phyloP scores from a whole-genome alignment of 2,113 vertebrate species.

The Ancistrus triradiatus region DNA sequence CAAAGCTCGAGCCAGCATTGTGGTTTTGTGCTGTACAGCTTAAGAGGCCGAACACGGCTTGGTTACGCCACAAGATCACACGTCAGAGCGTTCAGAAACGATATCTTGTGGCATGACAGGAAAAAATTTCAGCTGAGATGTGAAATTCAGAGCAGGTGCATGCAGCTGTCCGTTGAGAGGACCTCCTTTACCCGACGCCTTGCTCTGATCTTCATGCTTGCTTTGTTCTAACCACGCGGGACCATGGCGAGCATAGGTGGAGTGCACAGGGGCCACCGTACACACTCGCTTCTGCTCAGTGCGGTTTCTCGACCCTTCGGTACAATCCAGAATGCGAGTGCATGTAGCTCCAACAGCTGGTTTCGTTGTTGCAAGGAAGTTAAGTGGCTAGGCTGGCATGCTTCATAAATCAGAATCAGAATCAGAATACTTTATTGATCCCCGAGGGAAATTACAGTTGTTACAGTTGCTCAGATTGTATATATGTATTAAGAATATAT shows the following conservation, averaged over 20 bases:
- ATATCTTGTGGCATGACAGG: neutral
- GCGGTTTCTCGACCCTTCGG: conserved; percentile 15
- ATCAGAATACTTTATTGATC: no score
- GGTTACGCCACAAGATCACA: no score
- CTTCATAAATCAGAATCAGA: no score
- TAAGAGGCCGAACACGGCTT: no score
- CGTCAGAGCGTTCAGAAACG: neutral
- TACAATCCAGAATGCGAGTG: neutral
- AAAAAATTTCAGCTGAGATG: neutral
- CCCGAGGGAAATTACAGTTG: no score
- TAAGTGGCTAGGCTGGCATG: neutral
- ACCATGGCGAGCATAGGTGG: neutral
- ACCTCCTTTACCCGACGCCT: neutral
- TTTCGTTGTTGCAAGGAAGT: conserved; percentile 9
- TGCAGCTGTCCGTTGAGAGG: no score
- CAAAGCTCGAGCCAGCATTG: no score
- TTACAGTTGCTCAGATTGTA: no score
- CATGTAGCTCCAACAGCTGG: neutral
- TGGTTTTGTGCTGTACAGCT: no score
- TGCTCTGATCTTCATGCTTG: neutral
- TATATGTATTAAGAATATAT: no score
- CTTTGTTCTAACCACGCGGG: conserved; percentile 20
- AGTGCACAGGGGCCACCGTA: neutral
- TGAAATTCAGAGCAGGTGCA: conserved; percentile 26
- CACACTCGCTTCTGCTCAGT: neutral